These are phyloP conservation scores for Odontesthes bonariensis DNA, from an alignment of 2,113 vertebrate species.

Conservation along the genomic window DNA sequence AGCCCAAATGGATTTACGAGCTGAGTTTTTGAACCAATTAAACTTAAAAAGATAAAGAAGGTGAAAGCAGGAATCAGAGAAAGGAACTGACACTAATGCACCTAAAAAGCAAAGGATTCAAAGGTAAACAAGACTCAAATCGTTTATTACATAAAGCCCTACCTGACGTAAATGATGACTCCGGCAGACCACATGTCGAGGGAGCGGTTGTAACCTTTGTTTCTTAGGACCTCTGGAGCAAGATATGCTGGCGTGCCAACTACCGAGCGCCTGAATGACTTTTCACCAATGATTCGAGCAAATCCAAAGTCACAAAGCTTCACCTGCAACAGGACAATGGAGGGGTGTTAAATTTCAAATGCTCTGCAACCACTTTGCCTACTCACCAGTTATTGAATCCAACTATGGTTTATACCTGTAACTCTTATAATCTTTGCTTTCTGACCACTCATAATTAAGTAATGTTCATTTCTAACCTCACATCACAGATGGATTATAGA, in stretches of 20 bases:
- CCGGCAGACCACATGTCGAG: slow-evolving; percentile 99
- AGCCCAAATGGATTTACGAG: background rate
- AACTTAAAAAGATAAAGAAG: background rate
- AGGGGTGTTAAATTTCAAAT: background rate
- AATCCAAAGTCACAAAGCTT: slow-evolving; percentile 99
- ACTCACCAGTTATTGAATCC: no score
- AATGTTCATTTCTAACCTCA: no score
- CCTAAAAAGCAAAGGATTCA: background rate
- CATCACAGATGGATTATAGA: no score
- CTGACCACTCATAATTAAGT: no score
- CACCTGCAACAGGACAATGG: slow-evolving; percentile 81
- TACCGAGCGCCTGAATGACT: slow-evolving; percentile 95
- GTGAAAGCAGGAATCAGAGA: background rate
- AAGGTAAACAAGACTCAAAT: background rate
- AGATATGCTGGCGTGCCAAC: slow-evolving; percentile 97
- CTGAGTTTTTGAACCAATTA: background rate
- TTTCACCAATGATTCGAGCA: slow-evolving; percentile 97
- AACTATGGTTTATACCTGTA: no score
- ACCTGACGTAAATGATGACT: slow-evolving; percentile 94
- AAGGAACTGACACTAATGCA: no score
- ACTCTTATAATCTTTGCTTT: no score
- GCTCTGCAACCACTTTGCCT: no score
- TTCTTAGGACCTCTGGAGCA: slow-evolving; percentile 94
- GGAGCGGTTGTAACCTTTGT: slow-evolving; percentile 98
- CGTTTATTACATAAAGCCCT: no score